These are phyloP conservation scores for Centroberyx gerrardi DNA, from an alignment of 2,797 vertebrate species.

Conservation along the genomic window DNA sequence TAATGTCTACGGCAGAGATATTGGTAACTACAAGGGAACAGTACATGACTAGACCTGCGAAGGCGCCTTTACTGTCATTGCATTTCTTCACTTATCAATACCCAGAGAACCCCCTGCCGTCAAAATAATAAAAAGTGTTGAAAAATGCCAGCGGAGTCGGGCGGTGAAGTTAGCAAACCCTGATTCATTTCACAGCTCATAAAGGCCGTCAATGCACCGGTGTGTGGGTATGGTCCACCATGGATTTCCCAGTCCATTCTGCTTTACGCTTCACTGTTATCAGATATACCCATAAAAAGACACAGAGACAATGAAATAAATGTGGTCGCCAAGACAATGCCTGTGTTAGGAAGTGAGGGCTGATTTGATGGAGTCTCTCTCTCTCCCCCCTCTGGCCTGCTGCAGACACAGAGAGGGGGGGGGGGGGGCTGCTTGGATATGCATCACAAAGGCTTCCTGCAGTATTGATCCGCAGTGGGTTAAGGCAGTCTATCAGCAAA, in stretches of 20 bases:
- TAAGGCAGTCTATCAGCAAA: conserved; percentile 87
- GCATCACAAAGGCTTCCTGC: conserved; percentile 88
- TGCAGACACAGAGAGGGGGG: conserved; percentile 52
- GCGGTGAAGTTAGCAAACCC: conserved; percentile 70
- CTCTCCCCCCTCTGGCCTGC: conserved; percentile 32
- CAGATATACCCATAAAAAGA: conserved; percentile 65
- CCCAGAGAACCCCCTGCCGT: conserved; percentile 54
- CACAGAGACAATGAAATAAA: conserved; percentile 72
- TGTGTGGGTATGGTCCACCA: conserved; percentile 60
- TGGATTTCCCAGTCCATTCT: conserved; percentile 54
- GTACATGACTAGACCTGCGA: conserved; percentile 46
- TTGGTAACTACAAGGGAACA: conserved; percentile 37
- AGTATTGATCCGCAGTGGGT: conserved; percentile 86
- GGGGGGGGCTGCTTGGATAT: conserved; percentile 80
- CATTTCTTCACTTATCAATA: conserved; percentile 74
- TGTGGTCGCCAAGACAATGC: conserved; percentile 66
- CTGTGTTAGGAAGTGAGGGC: conserved; percentile 61
- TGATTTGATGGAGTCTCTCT: conserved; percentile 80
- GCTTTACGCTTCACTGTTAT: conserved; percentile 59
- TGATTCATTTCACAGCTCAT: conserved; percentile 83
- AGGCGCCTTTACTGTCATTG: conserved; percentile 52
- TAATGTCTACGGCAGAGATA: conserved; percentile 32
- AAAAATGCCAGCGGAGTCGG: conserved; percentile 58
- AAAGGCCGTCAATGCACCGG: conserved; percentile 60
- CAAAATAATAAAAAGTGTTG: conserved; percentile 73